A percentile compares a stretch with the other conserved stretches of the same genome.
These are phyloP conservation scores for Gymnorhina tibicen DNA, from an alignment of 2,113 vertebrate genomes.

Conservation along the genomic window DNA sequence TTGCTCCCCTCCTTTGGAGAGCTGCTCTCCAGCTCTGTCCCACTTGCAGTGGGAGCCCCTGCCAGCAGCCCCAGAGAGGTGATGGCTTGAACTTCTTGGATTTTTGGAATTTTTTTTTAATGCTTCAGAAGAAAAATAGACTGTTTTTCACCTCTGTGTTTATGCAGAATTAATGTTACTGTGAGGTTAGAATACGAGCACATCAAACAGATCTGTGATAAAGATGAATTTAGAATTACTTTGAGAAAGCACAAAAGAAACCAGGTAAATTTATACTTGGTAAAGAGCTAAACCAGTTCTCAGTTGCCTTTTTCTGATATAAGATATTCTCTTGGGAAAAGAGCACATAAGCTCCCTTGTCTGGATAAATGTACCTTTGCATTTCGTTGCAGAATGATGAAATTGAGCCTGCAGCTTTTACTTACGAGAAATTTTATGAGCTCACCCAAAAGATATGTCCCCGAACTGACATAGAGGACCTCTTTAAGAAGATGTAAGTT, in stretches of 20 bases:
- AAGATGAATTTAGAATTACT: neutral
- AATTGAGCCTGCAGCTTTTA: constrained; percentile 91
- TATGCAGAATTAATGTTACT: neutral
- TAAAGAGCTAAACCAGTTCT: neutral
- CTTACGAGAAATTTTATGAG: constrained; percentile 97
- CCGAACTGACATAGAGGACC: constrained; percentile 96
- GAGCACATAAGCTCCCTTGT: neutral
- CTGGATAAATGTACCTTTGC: neutral
- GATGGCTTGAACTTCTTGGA: neutral
- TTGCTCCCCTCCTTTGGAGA: neutral
- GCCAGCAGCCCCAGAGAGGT: neutral
- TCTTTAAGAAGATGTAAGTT: constrained; percentile 97
- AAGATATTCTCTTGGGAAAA: neutral
- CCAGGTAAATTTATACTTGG: neutral
- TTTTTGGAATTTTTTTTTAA: neutral
- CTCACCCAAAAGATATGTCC: constrained; percentile 99
- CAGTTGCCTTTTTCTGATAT: neutral
- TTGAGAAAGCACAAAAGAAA: neutral
- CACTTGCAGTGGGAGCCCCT: neutral
- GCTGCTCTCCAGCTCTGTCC: neutral
- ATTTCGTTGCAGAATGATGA: constrained; percentile 90
- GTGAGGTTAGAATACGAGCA: neutral
- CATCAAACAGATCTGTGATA: neutral
- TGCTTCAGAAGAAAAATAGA: neutral
- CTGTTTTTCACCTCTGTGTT: neutral